Percentiles rank a stretch among this genome's conserved stretches.
Conservation (phyloP, 2,888 invertebrate genomes). For the Meteorus cinctellus region DNA sequence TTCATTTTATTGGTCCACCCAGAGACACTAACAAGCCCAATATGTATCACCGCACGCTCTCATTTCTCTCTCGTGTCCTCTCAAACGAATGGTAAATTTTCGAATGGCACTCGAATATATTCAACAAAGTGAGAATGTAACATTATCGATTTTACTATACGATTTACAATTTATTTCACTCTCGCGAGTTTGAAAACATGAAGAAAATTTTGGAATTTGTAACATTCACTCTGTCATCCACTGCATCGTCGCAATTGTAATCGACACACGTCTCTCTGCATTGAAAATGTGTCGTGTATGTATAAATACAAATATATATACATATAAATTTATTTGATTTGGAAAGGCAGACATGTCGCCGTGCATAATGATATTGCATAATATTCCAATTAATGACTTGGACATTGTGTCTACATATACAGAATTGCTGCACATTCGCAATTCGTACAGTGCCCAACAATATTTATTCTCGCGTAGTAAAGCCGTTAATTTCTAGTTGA, state of each 20-base stretch:
- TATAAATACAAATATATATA: neutral
- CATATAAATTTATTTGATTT: conserved; percentile 7
- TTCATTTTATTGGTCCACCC: conserved; percentile 40
- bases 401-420: neutral
- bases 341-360: conserved; percentile 3
- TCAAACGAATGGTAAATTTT: conserved; percentile 22
- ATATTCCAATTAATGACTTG: conserved; percentile 38
- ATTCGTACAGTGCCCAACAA: conserved; percentile 33
- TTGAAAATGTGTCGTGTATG: conserved; percentile 3
- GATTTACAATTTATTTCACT: conserved; percentile 3
- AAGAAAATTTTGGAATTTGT: neutral
- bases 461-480: conserved; percentile 29
- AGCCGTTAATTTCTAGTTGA: conserved; percentile 40
- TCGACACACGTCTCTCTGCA: neutral
- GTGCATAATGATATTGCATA: conserved; percentile 39
- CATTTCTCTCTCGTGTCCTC: conserved; percentile 14
- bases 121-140: neutral
- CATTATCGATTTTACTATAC: conserved; percentile 21
- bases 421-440: conserved; percentile 21
- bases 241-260: neutral
- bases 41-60: conserved; percentile 8
- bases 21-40: conserved; percentile 15
- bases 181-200: neutral
- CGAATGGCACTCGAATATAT: conserved; percentile 20
- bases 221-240: neutral